phyloP scores from a whole-genome alignment of 1,140 invertebrate species.

The Chrysopa pallens region DNA sequence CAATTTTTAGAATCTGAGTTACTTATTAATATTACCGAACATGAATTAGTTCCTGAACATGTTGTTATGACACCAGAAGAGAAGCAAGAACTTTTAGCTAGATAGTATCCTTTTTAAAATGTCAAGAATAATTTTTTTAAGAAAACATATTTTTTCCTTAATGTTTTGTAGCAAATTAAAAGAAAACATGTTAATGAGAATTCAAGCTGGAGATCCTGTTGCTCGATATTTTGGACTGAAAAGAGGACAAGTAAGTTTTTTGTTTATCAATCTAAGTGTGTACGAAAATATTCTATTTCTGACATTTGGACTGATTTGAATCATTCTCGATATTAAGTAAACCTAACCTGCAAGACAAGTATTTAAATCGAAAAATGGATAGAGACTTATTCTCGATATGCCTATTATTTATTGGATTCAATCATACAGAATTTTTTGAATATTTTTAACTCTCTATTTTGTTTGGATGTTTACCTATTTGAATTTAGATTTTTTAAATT shows the following conservation, averaged over 20 bases:
- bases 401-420: too few species aligned
- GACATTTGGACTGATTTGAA: too few species aligned
- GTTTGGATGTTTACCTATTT: too few species aligned
- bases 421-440: too few species aligned
- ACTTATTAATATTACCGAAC: slow-evolving; percentile 98
- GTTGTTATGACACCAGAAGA: slow-evolving; percentile 96
- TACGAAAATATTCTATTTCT: too few species aligned
- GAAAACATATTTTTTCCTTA: slow-evolving; percentile 18
- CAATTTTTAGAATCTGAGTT: slow-evolving; percentile 97
- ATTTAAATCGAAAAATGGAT: too few species aligned
- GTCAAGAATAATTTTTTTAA: not conserved
- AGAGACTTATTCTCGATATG: too few species aligned
- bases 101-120: slow-evolving; percentile 62
- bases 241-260: slow-evolving; percentile 77
- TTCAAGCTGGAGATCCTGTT: slow-evolving; percentile 96
- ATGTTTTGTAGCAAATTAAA: slow-evolving; percentile 67
- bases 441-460: too few species aligned
- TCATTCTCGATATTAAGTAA: too few species aligned
- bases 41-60: slow-evolving; percentile 97
- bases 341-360: too few species aligned
- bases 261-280: too few species aligned
- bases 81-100: slow-evolving; percentile 80
- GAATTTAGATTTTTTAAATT: too few species aligned
- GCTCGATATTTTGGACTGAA: slow-evolving; percentile 95
- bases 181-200: slow-evolving; percentile 97